A percentile compares a stretch with the other conserved stretches of the same genome.
phyloP scores from a whole-genome alignment of 2,113 vertebrate species.

The Raja brachyura region DNA sequence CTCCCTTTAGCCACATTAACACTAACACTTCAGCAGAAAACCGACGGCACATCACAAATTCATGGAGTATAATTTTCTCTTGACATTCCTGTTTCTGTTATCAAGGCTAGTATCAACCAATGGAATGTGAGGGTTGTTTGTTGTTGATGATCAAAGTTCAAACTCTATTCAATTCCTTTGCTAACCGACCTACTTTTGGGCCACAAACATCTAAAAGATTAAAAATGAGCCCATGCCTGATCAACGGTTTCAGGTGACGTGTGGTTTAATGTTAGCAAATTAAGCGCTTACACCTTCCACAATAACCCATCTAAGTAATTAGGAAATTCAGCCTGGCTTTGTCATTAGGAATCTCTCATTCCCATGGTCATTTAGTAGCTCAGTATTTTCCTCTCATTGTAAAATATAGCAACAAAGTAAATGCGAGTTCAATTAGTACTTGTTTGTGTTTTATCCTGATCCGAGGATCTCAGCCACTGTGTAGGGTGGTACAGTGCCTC shows the following conservation, averaged over 20 bases:
- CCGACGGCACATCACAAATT: neutral
- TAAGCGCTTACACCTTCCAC: neutral
- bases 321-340: neutral
- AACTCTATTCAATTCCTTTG: neutral
- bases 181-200: neutral
- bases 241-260: neutral
- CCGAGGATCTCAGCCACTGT: neutral
- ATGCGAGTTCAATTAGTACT: neutral
- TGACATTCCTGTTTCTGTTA: neutral
- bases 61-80: neutral
- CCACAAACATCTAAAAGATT: constrained; percentile 15
- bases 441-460: neutral
- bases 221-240: neutral
- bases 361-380: neutral
- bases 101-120: neutral
- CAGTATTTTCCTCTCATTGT: neutral
- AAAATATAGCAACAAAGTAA: neutral
- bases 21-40: neutral
- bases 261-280: constrained; percentile 17
- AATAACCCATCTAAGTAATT: constrained; percentile 13
- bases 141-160: neutral
- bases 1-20: neutral
- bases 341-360: neutral
- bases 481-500: too few species aligned
- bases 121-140: neutral